Evolutionary conservation across 2,888 invertebrate species (phyloP).

Genomic region (Uloborus plumipes): DNA sequence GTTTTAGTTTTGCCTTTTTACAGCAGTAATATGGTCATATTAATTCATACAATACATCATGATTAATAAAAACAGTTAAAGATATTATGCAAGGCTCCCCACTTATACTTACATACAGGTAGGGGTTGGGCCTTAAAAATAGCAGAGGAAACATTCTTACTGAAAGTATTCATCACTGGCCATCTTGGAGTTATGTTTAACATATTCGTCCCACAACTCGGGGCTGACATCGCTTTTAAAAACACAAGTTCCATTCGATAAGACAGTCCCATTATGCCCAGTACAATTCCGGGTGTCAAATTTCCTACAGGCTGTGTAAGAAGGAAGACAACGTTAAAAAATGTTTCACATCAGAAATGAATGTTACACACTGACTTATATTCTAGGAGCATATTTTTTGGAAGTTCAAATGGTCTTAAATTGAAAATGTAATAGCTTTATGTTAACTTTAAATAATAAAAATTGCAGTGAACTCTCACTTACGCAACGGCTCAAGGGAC

Average conservation of each 20-base stretch:
- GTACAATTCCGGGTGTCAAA: constrained; percentile 71
- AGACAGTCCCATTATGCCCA: constrained; percentile 70
- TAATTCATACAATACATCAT: no score
- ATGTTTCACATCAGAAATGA: no score
- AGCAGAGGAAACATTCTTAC: constrained; percentile 69
- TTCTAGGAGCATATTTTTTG: no score
- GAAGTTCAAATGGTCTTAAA: no score
- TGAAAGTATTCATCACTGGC: constrained; percentile 75
- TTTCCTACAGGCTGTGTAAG: constrained; percentile 68
- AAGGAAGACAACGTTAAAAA: background rate
- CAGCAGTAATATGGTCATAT: no score
- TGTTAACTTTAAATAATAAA: no score
- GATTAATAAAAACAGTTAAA: background rate
- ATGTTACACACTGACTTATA: no score
- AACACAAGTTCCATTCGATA: constrained; percentile 70
- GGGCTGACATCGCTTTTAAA: constrained; percentile 64
- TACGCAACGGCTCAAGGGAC: no score
- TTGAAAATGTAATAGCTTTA: no score
- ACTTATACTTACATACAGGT: constrained; percentile 46
- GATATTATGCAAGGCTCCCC: constrained; percentile 33
- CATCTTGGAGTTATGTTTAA: constrained; percentile 69
- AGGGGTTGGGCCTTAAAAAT: constrained; percentile 53
- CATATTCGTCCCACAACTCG: constrained; percentile 66
- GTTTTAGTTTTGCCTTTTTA: no score
- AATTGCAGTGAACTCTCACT: no score